A percentile compares a stretch with the other conserved stretches of the same genome.
Conservation (phyloP, 2,888 invertebrate genomes). For the Catocala sponsa region DNA sequence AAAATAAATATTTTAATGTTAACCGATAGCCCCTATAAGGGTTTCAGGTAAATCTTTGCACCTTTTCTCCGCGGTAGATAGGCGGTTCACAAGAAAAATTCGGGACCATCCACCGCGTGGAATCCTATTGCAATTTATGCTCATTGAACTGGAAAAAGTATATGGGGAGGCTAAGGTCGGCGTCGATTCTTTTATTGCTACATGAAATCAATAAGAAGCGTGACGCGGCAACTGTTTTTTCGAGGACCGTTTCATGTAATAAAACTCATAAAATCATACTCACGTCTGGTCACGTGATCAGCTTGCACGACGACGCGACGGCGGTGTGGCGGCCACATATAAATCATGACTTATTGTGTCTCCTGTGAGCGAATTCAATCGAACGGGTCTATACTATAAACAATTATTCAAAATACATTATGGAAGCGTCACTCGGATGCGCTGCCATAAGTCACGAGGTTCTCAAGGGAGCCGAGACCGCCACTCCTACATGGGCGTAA, state of each 20-base stretch:
- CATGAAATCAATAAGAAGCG: constrained; percentile 80
- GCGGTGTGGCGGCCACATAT: constrained; percentile 35
- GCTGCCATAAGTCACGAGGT: constrained; percentile 79
- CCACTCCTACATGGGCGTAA: constrained; percentile 77
- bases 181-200: constrained; percentile 83
- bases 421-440: constrained; percentile 69
- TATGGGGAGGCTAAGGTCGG: constrained; percentile 82
- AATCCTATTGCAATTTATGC: constrained; percentile 87
- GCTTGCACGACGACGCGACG: constrained; percentile 23
- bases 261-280: constrained; percentile 64
- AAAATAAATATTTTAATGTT: constrained; percentile 70
- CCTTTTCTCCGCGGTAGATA: constrained; percentile 73
- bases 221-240: constrained; percentile 72
- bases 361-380: constrained; percentile 71
- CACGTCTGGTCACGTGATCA: constrained; percentile 50
- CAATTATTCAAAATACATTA: constrained; percentile 85
- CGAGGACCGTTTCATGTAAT: constrained; percentile 56
- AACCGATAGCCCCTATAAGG: constrained; percentile 68
- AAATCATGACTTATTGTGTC: constrained; percentile 63
- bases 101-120: constrained; percentile 76
- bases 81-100: constrained; percentile 74
- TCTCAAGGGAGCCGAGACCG: constrained; percentile 72
- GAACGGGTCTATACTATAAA: constrained; percentile 62
- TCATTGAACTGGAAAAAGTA: constrained; percentile 84
- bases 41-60: constrained; percentile 79